Base-by-base conservation (phyloP, 2,113 vertebrate genomes). In the Dipodomys stephensi region DNA sequence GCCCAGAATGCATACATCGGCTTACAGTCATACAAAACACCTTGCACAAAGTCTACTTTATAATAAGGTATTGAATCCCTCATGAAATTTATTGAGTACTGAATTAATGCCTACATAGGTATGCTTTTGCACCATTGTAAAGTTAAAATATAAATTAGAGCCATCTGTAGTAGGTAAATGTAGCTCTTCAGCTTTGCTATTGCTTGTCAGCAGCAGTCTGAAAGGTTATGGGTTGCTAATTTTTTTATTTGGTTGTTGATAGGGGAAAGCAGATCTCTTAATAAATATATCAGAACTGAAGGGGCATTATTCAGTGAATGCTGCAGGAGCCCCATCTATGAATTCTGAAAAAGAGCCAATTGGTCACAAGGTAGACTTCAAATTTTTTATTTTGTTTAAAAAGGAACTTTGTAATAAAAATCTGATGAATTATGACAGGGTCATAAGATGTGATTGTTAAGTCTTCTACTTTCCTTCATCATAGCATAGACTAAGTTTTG, bases 281-380 rank as follows among this genome's bases (percentile, higher is more conserved):
- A 62, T 30, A 90, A 49, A 91, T 83, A 74, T 67, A n/a, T 27
- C 27, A 69, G 71, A 65, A 68, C 7, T 67, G 49, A 90, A 20
- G 10, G 12, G 57, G 1, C 71, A 3, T 32, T 91, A 30, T 79
- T 84, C 39, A 76, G 28, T n/a, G 10, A 22, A 72, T 23, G 46
- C 44, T 25, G n/a, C 8, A 12, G n/a, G 25, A 84, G 0, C 12
- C 76, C 94, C 12, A 28, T 22, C 49, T 35, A 23, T n/a, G n/a
- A 80, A 30, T 86, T 93, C 16, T 71, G 57, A 39, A 81, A 83
- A 89, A 87, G 46, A 86, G 83, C 46, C 22, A 84, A 53, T 69
- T 9, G 4, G 64, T 53, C 57, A 88, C 9, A 53, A 77, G 18
- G 53, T 94, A 62, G 4, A 60, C 20, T 32, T 94, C 73, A 79